These are phyloP conservation scores for Tupaia chinensis DNA, from an alignment of 2,113 vertebrate species.

Conservation along the genomic window DNA sequence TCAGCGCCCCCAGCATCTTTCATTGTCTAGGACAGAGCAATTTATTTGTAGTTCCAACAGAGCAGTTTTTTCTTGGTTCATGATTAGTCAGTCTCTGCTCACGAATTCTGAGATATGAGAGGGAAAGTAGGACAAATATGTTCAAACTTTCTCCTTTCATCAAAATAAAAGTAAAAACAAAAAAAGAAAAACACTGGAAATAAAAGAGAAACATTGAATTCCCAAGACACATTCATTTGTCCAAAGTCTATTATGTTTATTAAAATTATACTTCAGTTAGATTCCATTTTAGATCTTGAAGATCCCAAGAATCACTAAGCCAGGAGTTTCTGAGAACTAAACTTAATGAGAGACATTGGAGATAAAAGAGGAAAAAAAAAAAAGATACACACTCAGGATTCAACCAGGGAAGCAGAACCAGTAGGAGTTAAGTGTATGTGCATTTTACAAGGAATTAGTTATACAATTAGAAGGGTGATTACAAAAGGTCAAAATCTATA, in stretches of 20 bases:
- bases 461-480: background rate
- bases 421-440: too few relatives aligned
- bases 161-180: background rate
- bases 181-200: background rate
- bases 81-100: background rate
- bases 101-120: background rate
- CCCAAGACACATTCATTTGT: background rate
- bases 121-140: background rate
- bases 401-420: background rate
- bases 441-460: background rate
- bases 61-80: background rate
- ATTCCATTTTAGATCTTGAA: background rate
- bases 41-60: background rate
- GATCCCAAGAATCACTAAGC: background rate
- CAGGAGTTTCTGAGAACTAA: background rate
- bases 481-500: background rate
- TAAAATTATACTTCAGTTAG: conserved; percentile 3
- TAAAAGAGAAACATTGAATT: conserved; percentile 15
- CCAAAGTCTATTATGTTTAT: background rate
- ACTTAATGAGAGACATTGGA: background rate
- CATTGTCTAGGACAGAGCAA: background rate
- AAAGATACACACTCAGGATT: background rate
- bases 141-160: conserved; percentile 35
- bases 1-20: background rate
- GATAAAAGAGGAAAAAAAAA: conserved; percentile 1